A percentile compares a stretch with the other conserved stretches of the same genome.
These are phyloP conservation scores for Philereme vetulata DNA, from an alignment of 2,888 invertebrate species.

Conservation along the genomic window DNA sequence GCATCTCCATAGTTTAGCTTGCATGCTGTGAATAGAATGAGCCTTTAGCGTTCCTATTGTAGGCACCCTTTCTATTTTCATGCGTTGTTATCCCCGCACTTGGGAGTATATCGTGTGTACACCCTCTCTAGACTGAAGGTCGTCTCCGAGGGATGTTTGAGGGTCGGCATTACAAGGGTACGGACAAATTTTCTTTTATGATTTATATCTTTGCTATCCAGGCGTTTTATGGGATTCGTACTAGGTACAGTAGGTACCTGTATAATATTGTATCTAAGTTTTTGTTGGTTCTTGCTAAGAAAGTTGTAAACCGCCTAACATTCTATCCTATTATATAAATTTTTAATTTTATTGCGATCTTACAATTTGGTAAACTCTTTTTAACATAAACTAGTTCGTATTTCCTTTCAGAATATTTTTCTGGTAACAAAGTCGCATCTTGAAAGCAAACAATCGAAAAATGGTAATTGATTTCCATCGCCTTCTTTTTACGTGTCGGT, in stretches of 20 bases:
- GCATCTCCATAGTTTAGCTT: neutral
- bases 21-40: neutral
- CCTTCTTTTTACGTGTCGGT: conserved; percentile 5
- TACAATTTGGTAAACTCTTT: neutral
- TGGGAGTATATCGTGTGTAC: conserved; percentile 39
- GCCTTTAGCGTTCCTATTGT: conserved; percentile 17
- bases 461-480: conserved; percentile 8
- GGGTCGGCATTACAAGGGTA: conserved; percentile 45
- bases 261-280: neutral
- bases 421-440: conserved; percentile 9
- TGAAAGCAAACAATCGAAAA: conserved; percentile 5
- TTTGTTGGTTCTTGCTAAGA: too few relatives aligned
- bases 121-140: conserved; percentile 45
- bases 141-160: conserved; percentile 43
- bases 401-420: neutral
- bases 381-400: neutral
- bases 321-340: neutral
- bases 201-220: conserved; percentile 44
- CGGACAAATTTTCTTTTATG: conserved; percentile 48
- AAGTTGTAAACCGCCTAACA: too few relatives aligned
- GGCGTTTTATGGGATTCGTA: conserved; percentile 37
- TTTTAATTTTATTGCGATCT: neutral
- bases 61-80: conserved; percentile 26
- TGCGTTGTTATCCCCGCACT: conserved; percentile 33
- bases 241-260: neutral